Percentiles rank a stretch among this genome's conserved stretches.
Conservation (phyloP, 2,113 vertebrate species). For the Cheilinus undulatus region DNA sequence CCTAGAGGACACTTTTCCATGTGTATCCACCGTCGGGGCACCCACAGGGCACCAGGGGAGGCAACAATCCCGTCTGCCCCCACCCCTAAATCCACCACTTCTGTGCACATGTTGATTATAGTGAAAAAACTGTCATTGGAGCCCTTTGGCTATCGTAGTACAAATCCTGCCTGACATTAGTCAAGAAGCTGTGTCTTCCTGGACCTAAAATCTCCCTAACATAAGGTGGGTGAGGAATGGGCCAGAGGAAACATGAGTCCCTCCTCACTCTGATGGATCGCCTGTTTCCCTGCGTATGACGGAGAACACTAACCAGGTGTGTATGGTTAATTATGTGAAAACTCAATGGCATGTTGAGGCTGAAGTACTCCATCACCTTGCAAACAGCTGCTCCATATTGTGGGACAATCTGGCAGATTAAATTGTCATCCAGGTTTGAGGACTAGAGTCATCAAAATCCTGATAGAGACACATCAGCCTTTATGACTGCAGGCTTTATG, state of each 20-base stretch:
- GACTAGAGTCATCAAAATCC: constrained; percentile 27
- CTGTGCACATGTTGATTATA: no score
- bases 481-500: not conserved
- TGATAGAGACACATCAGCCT: constrained; percentile 28
- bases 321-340: constrained; percentile 20
- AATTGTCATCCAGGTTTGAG: not conserved
- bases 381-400: constrained; percentile 39
- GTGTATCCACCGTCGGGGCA: no score
- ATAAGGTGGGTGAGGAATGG: not conserved
- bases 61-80: no score
- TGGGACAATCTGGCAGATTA: not conserved
- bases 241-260: not conserved
- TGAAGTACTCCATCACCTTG: constrained; percentile 27
- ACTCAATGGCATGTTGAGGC: not conserved
- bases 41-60: no score
- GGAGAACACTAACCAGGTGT: constrained; percentile 25
- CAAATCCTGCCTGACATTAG: no score
- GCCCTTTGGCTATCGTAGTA: no score
- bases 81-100: no score
- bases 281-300: constrained; percentile 10
- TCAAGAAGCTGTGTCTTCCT: not conserved
- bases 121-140: no score
- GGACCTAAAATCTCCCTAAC: not conserved
- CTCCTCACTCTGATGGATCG: not conserved
- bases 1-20: no score